These are phyloP conservation scores for Diachasmimorpha longicaudata DNA, from an alignment of 1,140 invertebrate species.

Conservation along the genomic window DNA sequence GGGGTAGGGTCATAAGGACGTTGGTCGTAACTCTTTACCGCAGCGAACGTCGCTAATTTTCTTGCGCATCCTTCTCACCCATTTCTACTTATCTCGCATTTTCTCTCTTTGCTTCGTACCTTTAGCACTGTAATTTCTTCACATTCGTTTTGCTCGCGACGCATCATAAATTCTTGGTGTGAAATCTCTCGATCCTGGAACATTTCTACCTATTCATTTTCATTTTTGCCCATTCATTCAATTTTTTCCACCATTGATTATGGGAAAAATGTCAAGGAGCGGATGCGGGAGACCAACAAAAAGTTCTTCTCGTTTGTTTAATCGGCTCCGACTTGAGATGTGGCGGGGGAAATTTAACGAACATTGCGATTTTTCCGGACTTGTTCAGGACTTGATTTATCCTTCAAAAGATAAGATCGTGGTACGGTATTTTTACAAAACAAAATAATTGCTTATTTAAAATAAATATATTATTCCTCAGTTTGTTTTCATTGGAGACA, in stretches of 20 bases:
- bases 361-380: no score
- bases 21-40: constrained; percentile 18
- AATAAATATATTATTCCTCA: no score
- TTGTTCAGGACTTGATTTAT: no score
- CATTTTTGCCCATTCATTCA: background rate
- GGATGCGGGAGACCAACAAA: background rate
- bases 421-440: no score
- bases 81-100: background rate
- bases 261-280: background rate
- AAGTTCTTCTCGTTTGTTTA: no score
- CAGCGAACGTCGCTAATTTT: constrained; percentile 32
- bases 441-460: no score
- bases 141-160: background rate
- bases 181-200: background rate
- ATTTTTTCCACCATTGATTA: background rate
- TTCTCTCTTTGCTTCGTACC: background rate
- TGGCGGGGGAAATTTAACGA: no score
- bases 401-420: no score
- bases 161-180: background rate
- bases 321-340: no score
- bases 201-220: background rate
- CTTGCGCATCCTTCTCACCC: constrained; percentile 21
- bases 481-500: no score
- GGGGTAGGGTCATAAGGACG: constrained; percentile 10
- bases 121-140: background rate